Conservation (phyloP, 2,113 vertebrate species). For the Mus spicilegus region DNA sequence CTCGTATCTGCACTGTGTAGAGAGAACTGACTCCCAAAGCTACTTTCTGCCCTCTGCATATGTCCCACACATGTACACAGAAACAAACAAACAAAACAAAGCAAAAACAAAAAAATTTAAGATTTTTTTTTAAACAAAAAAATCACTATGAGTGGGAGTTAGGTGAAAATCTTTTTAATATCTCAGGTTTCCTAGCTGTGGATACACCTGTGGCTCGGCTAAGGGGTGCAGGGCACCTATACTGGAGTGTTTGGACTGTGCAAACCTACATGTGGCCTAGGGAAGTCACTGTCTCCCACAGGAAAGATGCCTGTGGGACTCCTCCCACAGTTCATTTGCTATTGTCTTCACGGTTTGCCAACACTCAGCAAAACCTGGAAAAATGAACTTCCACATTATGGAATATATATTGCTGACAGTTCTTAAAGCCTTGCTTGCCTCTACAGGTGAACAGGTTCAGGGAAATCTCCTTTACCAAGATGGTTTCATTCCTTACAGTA, state of each 20-base stretch:
- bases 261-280: background rate
- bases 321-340: background rate
- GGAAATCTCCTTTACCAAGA: too few species aligned
- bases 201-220: background rate
- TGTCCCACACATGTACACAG: background rate
- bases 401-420: background rate
- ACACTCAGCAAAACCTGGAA: background rate
- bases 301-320: too few species aligned
- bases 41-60: background rate
- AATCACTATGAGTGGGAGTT: background rate
- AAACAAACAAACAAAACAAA: background rate
- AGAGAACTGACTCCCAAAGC: background rate
- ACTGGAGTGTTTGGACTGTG: too few species aligned
- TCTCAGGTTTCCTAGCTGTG: background rate
- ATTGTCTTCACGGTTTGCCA: background rate
- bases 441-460: background rate
- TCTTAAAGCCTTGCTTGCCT: background rate
- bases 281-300: background rate
- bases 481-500: background rate
- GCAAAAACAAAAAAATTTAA: background rate
- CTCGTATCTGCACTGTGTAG: background rate
- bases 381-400: background rate
- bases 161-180: background rate
- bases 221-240: too few species aligned
- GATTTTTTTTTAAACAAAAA: background rate